Evolutionary conservation across 2,797 vertebrate genomes (phyloP), one percentile per base, ranked within the genome.

Genomic region (Graptemys geographica): DNA sequence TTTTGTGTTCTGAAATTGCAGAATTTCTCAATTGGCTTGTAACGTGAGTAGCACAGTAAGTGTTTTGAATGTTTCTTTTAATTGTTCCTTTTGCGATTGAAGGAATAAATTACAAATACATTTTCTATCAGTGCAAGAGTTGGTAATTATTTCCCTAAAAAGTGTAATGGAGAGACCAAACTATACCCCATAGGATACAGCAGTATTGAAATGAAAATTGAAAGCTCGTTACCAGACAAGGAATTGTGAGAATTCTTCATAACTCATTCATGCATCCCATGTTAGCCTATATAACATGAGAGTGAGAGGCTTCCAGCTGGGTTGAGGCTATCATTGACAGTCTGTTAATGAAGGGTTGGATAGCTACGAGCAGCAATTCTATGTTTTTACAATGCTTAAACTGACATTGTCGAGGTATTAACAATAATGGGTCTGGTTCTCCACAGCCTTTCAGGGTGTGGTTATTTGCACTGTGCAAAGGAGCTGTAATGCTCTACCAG

Each of bases 71-170:
- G 65, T 2, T 5, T 79, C 79, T 94, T 93, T 93, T 93, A 92
- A 96, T 92, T 88, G 86, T 93, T 74, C 69, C 86, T 91, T 92
- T 94, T 47, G 21, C 49, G 79, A 91, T 78, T 49, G 59, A 85
- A 86, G 88, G 80, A 92, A 96, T 91, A 85, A 90, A 88, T 88
- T 92, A 90, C 90, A 93, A 95, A 90, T 94, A 94, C 53, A 89
- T 94, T 95, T 96, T 87, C 85, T 81, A 85, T 8, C n/a, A 52
- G 57, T 83, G 52, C 79, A n/a, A 89, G 81, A 62, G 85, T 25
- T 81, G 93, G 23, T 95, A 95, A 96, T 97, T 91, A 96, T 95
- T 93, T 89, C 81, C 69, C 44, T 91, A 25, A 90, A 95, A 96
- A 95, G 92, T 96, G 84, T 94, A 93, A 95, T 94, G 84, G 93